Base-by-base conservation (phyloP, 2,888 invertebrate species). In the Notodonta ziczac region DNA sequence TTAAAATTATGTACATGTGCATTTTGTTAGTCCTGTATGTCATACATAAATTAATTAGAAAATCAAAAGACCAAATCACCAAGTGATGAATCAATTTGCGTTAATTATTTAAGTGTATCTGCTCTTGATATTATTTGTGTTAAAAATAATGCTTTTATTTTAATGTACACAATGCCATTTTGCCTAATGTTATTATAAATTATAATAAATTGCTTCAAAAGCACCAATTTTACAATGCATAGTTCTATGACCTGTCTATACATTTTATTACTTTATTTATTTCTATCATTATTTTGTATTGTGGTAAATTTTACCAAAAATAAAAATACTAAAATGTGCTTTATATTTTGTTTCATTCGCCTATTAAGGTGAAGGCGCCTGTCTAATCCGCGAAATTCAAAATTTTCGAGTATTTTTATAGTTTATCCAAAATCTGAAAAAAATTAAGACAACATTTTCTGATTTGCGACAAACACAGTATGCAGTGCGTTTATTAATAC, bases 231-330 rank as follows among this genome's bases (percentile, higher is more conserved):
- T 93, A 93, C 92, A 93, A 91, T 91, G 89, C 91, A 92, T 91
- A 91, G 90, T 89, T 91, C 90, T 93, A 92, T 91, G 90, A 88
- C 91, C 91, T 92, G 92, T 92, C 92, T 93, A 91, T 92, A 93
- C 91, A 91, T 88, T 91, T 92, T 91, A 92, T 90, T 91, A 90
- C 86, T 92, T 92, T 93, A 93, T 93, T 93, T 93, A 93, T 93
- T 93, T 92, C 90, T 91, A 90, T 93, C 83, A 90, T 91, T 93
- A 92, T 91, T 93, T 93, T 93, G 90, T 93, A 93, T 90, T 90
- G 88, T 91, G 93, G 93, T 93, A 93, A 91, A 91, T 89, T 92
- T 93, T 93, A 93, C 93, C 93, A 93, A 93, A 93, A 93, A 93
- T 93, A 93, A 92, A 91, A 90, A 87, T 91, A 93, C 93, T 92